Base-by-base conservation (phyloP, 2,888 invertebrate genomes). In the Ramazzottius varieornatus region DNA sequence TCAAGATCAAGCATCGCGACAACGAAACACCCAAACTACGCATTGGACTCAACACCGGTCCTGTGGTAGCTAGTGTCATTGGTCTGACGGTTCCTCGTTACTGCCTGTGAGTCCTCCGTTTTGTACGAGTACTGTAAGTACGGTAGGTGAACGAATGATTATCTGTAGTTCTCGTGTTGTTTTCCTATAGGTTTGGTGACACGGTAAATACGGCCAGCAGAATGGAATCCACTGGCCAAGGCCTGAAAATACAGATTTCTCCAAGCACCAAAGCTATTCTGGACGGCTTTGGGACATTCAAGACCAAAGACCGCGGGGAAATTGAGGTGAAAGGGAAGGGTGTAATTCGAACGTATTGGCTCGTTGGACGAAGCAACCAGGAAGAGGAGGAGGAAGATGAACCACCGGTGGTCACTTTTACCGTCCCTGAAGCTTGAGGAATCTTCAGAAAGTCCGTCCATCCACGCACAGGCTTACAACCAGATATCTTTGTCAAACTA, bases 251-350 rank as follows among this genome's bases (percentile, higher is more conserved):
- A 8, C 54, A 54, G 29, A 54, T 54, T 24, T 16, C 16, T 54
- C 20, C 54, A 4, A 24, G n/a, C 54, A 54, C 54, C 29, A 54
- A 54, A 29, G n/a, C 20, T 8, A 16, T 54, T 4, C 54, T 54
- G 20, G 54, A 54, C 54, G 29, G 29, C 29, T 54, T 54, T 24
- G 54, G 54, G 16, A 13, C 24, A 4, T 54, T 54, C 54, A 29
- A 13, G 20, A 54, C 24, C 16, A 54, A 24, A 4, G 54, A 54
- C 16, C 54, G 54, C 54, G 54, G 54, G 4, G 54, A 54, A 29
- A 54, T 54, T 29, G 54, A 54, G 29, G 54, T 54, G 54, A 54
- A 54, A 24, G 54, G 54, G 4, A 54, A 54, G 54, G 54, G 54
- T 29, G 4, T 8, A 29, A 54, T 54, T 4, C 20, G n/a, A 8